Evolutionary conservation across 2,888 invertebrate genomes (phyloP), one percentile per base, ranked within the genome.

Genomic region (Autographa pulchrina): DNA sequence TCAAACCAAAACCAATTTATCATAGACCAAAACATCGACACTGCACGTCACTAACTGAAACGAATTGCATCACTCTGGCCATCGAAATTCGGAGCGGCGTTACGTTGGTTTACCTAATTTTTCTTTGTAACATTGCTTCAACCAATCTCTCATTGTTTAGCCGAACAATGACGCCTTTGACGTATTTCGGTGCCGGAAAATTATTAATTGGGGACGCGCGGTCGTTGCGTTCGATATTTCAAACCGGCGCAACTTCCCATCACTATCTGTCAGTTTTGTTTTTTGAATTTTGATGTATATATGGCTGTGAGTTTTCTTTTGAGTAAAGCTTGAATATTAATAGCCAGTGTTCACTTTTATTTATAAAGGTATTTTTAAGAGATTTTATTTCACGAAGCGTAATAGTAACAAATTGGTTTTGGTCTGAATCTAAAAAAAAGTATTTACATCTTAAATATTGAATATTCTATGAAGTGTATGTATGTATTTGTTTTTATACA

Each of bases 21-120:
- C 68, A 77, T 72, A 60, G 41, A 56, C 52, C 68, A 80, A 63
- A 58, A 62, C 64, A 83, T 88, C 85, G 83, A 87, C 81, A 83
- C 41, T 62, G 67, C 35, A 78, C 87, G 80, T 81, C 88, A 83
- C 85, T 86, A 84, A 64, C 74, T 80, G 73, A 71, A 80, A 76
- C 80, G 72, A 83, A 88, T 93, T 92, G 90, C 93, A 91, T 91
- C 92, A 92, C 84, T 83, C 75, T 76, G 82, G 76, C 75, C 83
- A 86, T 85, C 86, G 84, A 90, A 90, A 91, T 92, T 92, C 90
- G 86, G 91, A 84, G 86, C 86, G 86, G 82, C 79, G 88, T 89
- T 90, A 88, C 90, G 91, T 87, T 84, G 87, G 89, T 91, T 93
- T 91, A 90, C 92, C 91, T 88, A 93, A 92, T 92, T 94, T 92